Evolutionary conservation across 2,797 vertebrate species (phyloP).

Genomic region (Acanthiza pusilla): DNA sequence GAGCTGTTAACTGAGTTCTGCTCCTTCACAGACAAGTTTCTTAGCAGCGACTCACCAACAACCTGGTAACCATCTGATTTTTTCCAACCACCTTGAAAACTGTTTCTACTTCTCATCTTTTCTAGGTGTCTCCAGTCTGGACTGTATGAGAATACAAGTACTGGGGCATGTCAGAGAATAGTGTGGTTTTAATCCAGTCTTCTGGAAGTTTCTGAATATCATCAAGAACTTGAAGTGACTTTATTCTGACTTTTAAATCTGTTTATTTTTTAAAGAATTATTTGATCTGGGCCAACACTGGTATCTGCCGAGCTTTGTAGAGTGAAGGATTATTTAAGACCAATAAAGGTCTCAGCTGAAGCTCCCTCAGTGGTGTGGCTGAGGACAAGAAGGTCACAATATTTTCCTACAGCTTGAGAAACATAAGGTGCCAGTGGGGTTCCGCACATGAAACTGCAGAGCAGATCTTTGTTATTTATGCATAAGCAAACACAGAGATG

Average conservation of each 20-base stretch:
- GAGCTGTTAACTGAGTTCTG: background rate
- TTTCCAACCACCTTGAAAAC: background rate
- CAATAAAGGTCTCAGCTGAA: background rate
- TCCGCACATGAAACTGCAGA: background rate
- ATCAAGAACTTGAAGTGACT: background rate
- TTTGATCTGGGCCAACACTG: background rate
- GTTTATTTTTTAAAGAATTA: background rate
- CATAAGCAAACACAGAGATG: background rate
- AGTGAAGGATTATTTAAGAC: background rate
- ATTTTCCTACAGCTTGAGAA: conserved; percentile 7
- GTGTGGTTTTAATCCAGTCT: background rate
- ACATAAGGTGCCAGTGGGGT: background rate
- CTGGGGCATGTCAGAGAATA: background rate
- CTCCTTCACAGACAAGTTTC: background rate
- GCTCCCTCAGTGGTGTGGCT: background rate
- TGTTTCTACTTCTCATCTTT: background rate
- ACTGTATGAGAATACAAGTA: fast-evolving
- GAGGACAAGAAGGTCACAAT: background rate
- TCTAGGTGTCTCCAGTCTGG: background rate
- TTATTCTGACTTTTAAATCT: background rate
- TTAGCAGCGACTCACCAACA: background rate
- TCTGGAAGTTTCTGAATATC: background rate
- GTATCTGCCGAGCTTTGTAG: background rate
- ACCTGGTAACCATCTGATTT: background rate
- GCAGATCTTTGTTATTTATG: background rate